Base-by-base conservation (phyloP, 1,140 invertebrate species). In the Drosophila arawakana region DNA sequence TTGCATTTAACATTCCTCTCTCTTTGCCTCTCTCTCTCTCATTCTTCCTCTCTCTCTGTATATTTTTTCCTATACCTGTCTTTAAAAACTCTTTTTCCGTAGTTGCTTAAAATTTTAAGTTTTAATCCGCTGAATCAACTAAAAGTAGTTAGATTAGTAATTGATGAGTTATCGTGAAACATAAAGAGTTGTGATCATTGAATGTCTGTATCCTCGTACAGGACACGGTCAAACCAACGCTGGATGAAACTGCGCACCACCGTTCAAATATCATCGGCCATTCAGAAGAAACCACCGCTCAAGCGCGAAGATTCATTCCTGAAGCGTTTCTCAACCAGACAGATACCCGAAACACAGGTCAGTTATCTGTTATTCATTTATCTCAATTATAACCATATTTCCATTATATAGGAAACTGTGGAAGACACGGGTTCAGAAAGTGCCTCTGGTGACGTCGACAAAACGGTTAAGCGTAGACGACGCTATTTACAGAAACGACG, bases 241-340 rank as follows among this genome's bases (percentile, higher is more conserved):
- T 99, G 98, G 98, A 97, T 97, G 95, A 98, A 98, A 93, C 93
- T 99, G 63, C 94, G 97, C 43, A 98, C 97, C 21, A 98, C 97
- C 2, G 97, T 99, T 60, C 97, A 98, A 92, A 94, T 98, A 68
- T 97, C 97, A 35, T 97, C 96, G 41, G 97, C 97, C 34, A 97
- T 98, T 89, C 94, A 95, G 90, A 96, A 96, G 93, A 95, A 96
- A 92, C 96, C 97, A 21, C 95, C 97, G 1, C 93, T 98, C 73
- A 88, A 98, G 89, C 94, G 98, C 54, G 97, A 98, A 93, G 98
- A 99, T 91, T 98, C 98, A 0, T 99, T 99, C 91, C 93, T 99
- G 70, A 97, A 98, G 92, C 94, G 97, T 73, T 99, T 99, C 93
- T 98, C 97, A 8, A 98, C 97, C 0, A 93, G 97, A 60, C 97